Base-by-base conservation (phyloP, 2,888 invertebrate species). In the Philereme vetulata region DNA sequence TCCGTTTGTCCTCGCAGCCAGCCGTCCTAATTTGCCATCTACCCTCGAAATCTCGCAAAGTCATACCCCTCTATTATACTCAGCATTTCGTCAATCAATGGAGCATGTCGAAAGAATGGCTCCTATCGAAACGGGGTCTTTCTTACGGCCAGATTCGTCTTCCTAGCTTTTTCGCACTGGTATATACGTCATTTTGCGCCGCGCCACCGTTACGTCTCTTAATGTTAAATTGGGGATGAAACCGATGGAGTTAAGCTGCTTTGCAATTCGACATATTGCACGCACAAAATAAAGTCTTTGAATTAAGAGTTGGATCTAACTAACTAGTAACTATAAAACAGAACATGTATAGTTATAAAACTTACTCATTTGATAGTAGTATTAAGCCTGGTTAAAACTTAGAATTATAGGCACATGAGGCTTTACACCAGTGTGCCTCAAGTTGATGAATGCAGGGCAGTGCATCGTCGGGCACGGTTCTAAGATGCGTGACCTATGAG, bases 161-260 rank as follows among this genome's bases (percentile, higher is more conserved):
- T 84, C 85, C 78, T 78, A 72, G 74, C 68, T 73, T 76, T 80
- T 81, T 78, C 79, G 80, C 81, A 81, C 79, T 77, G 76, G 80
- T 80, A 81, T 84, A 85, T 85, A 83, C 81, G 85, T 86, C 85
- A 87, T 86, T 82, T 79, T 79, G 85, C 79, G 72, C 82, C 83
- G 85, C 79, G 72, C 82, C 83, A 76, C 65, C 83, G 84, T 88
- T 90, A 82, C 78, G 65, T 58, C 60, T 65, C 82, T 84, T 84
- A 81, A 80, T 84, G 88, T 86, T 88, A 88, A 90, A 90, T 89
- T 86, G 85, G 80, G 88, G 83, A 81, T 85, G 82, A 89, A 88
- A 84, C 88, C 88, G 81, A 84, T 80, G 69, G 78, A 47, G 75
- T 79, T 76, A 80, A 77, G 77, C 80, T 81, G 81, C 81, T 82